Conservation (phyloP, 2,797 vertebrate species). For the Aselliscus stoliczkanus region DNA sequence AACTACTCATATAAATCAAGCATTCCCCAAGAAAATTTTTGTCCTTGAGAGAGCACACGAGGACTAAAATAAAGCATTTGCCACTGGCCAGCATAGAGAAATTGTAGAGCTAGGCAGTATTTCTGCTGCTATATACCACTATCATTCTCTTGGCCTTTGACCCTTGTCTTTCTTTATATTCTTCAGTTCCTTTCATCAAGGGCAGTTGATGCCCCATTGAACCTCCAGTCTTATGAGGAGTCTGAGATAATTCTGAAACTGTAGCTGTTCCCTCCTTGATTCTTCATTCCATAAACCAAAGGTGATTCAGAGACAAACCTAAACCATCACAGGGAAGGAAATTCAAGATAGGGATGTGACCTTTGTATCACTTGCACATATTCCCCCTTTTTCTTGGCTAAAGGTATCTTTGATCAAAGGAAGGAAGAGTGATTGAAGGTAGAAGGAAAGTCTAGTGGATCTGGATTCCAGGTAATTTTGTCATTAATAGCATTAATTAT, state of each 20-base stretch:
- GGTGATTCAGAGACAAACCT: background rate
- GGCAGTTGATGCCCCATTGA: background rate
- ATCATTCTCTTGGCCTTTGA: background rate
- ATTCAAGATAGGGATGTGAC: background rate
- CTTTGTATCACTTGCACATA: background rate
- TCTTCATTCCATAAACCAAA: background rate
- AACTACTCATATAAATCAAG: background rate
- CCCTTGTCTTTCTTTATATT: background rate
- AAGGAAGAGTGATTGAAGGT: background rate
- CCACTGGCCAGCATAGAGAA: background rate
- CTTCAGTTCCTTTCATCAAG: background rate
- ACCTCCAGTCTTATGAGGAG: background rate
- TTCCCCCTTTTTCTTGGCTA: background rate
- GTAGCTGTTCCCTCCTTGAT: background rate
- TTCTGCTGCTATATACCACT: accelerated
- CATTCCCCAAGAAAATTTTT: background rate
- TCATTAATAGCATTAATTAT: background rate
- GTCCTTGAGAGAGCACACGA: background rate
- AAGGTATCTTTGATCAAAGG: background rate
- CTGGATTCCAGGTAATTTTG: background rate
- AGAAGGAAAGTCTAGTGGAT: background rate
- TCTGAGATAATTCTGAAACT: background rate
- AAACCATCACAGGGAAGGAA: background rate
- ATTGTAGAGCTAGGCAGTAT: background rate
- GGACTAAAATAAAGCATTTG: background rate